Percentiles rank a stretch among this genome's conserved stretches.
Conservation (phyloP, 2,888 invertebrate genomes). For the Caenorhabditis sinica region DNA sequence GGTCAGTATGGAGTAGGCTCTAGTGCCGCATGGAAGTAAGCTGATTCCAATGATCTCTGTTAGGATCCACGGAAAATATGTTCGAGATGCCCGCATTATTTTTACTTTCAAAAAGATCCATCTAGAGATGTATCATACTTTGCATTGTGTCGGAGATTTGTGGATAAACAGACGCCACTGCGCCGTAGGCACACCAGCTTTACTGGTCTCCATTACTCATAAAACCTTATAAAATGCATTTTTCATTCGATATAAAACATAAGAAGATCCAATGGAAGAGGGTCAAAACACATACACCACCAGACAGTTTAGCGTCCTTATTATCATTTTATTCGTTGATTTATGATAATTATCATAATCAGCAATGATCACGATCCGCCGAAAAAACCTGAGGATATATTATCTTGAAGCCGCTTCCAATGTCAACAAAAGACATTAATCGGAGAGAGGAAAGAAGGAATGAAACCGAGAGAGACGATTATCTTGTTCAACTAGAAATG, state of each 20-base stretch:
- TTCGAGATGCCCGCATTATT: no score
- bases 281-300: slow-evolving; percentile 22
- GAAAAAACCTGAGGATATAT: slow-evolving; percentile 29
- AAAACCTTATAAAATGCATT: neutral
- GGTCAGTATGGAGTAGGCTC: no score
- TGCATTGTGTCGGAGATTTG: no score
- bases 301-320: neutral
- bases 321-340: slow-evolving; percentile 26
- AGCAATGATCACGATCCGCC: slow-evolving; percentile 12
- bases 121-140: no score
- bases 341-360: slow-evolving; percentile 41
- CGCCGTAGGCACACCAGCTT: no score
- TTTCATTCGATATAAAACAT: slow-evolving; percentile 34
- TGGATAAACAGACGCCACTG: no score
- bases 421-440: slow-evolving; percentile 48
- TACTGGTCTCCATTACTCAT: neutral
- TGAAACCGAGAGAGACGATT: slow-evolving; percentile 42
- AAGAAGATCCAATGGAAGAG: neutral
- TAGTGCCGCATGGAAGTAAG: no score
- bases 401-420: slow-evolving; percentile 28
- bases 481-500: slow-evolving; percentile 45
- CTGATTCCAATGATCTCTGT: no score
- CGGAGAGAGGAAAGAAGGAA: slow-evolving; percentile 19
- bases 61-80: no score
- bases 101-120: no score